phyloP scores from a whole-genome alignment of 2,113 vertebrate species.

The Chlorodrepanis virens region DNA sequence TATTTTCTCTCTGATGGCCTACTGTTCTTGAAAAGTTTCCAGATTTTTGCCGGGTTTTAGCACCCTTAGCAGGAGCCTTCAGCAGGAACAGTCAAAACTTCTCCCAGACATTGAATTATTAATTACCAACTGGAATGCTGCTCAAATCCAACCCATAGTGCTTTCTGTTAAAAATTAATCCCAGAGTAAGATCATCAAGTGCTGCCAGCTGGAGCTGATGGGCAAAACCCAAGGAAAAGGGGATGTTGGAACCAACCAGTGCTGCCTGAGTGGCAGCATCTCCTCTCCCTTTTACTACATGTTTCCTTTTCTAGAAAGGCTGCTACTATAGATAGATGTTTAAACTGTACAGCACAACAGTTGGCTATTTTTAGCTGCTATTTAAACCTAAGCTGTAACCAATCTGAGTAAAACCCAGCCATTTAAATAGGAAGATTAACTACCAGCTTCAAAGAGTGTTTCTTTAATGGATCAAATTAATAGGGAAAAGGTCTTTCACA shows the following conservation, averaged over 20 bases:
- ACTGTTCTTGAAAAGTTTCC: not conserved
- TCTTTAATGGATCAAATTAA: conserved; percentile 62
- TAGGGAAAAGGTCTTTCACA: conserved; percentile 45
- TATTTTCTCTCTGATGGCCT: not conserved
- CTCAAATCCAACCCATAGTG: not conserved
- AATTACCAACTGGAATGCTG: fast-evolving
- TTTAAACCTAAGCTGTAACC: conserved; percentile 61
- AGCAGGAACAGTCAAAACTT: not conserved
- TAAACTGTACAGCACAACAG: conserved; percentile 31
- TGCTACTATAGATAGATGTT: conserved; percentile 43
- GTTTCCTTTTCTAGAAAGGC: conserved; percentile 40
- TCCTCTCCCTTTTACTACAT: not conserved
- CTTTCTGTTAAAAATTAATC: not conserved
- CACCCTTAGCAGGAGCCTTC: not conserved
- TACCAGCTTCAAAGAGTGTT: conserved; percentile 29
- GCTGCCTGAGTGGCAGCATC: not conserved
- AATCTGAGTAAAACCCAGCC: conserved; percentile 46
- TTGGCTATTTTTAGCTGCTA: conserved; percentile 52
- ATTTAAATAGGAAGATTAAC: conserved; percentile 59
- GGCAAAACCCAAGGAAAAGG: not conserved
- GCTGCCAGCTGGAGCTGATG: not conserved
- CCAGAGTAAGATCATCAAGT: not conserved
- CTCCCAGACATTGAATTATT: not conserved
- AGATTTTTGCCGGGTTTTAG: not conserved
- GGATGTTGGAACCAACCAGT: not conserved